Evolutionary conservation across 2,113 vertebrate genomes (phyloP), one percentile per base, ranked within the genome.

Genomic region (Narcine bancroftii): DNA sequence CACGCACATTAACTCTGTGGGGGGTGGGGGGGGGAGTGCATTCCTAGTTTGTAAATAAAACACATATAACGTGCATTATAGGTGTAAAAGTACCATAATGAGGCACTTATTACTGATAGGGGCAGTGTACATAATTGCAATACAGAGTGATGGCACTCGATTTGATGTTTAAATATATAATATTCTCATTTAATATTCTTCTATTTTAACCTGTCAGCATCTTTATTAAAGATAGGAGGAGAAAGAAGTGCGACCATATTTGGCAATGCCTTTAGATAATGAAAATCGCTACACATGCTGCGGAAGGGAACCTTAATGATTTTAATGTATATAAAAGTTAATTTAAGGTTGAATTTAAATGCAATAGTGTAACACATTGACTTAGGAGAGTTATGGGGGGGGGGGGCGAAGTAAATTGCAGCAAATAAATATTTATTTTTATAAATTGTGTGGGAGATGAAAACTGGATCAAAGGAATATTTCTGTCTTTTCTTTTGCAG

Each of bases 401-500:
- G n/a, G 6, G 47, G 50, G 11, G 19, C 6, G 1, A 77, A n/a
- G 33, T n/a, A 71, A 91, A 69, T 42, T 91, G 39, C 17, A 13
- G 42, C 10, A 47, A 71, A 69, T 3, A 13, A 69, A 91, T 71
- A 65, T 69, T 91, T 91, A 79, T 47, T 47, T 79, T n/a, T 19
- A 24, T 9, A 10, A 79, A 0, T 47, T 21, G 21, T 47, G 29
- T 24, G 75, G 24, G 24, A 6, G 42, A 6, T 36, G 33, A 19
- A 71, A 91, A 69, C 65, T 91, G 39, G n/a, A 13, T 42, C 10
- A 47, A 71, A 69, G 10, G 26, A 69, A 91, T 71, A 65, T 69
- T 91, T 91, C 60, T 69, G 66, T 69, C 9, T 66, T 42, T 91
- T 69, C 39, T 91, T 69, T 91, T 71, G 29, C 65, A 91, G 89